A percentile compares a stretch with the other conserved stretches of the same genome.
phyloP scores from a whole-genome alignment of 1,140 invertebrate genomes.

The Papilio polytes region DNA sequence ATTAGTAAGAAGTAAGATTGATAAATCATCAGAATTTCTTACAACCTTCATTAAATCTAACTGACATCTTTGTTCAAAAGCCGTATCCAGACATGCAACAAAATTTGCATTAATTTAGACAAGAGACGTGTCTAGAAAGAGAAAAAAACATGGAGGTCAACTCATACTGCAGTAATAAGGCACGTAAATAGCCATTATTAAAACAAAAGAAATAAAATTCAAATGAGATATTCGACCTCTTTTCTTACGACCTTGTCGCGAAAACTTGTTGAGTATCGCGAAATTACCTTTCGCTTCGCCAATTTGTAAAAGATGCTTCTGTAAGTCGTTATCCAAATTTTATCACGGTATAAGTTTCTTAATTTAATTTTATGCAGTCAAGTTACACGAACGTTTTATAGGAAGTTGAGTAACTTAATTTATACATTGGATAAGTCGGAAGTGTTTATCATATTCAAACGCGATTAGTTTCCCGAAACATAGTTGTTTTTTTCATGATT shows the following conservation, averaged over 20 bases:
- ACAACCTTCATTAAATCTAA: slow-evolving; percentile 11
- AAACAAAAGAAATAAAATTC: slow-evolving; percentile 28
- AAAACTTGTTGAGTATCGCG: neutral
- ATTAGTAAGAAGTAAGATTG: neutral
- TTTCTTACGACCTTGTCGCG: slow-evolving; percentile 31
- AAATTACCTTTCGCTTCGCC: slow-evolving; percentile 33
- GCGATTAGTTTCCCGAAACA: neutral
- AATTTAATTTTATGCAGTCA: neutral
- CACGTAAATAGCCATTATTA: slow-evolving; percentile 9
- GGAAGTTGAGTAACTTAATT: slow-evolving; percentile 6
- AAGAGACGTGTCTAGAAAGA: slow-evolving; percentile 26
- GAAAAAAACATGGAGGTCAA: slow-evolving; percentile 29
- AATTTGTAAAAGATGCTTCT: slow-evolving; percentile 1
- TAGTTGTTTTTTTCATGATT: too few relatives aligned
- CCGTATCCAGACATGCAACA: slow-evolving; percentile 36
- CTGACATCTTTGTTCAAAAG: slow-evolving; percentile 35
- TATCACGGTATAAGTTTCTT: neutral
- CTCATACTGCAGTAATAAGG: neutral
- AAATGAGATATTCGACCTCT: slow-evolving; percentile 28
- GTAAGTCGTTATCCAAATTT: slow-evolving; percentile 3
- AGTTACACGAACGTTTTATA: neutral
- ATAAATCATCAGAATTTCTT: neutral
- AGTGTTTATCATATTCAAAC: slow-evolving; percentile 14
- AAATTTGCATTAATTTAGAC: slow-evolving; percentile 37
- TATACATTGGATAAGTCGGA: neutral